phyloP scores from a whole-genome alignment of 2,888 invertebrate species.

The Junonia oenone region DNA sequence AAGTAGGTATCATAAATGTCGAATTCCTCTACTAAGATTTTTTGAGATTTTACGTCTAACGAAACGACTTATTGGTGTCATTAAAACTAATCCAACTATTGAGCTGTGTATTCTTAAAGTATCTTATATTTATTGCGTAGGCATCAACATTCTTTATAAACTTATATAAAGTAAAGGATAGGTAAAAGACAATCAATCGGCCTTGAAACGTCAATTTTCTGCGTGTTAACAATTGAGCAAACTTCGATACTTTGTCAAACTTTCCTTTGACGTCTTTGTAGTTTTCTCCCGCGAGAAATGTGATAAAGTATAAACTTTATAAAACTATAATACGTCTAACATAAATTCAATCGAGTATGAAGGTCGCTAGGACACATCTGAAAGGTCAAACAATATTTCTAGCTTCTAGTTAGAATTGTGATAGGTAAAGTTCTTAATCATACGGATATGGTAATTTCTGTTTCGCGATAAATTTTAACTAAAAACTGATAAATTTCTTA shows the following conservation, averaged over 20 bases:
- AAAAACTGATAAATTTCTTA: no score
- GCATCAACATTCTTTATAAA: no score
- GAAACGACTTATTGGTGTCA: no score
- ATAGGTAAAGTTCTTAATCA: background rate
- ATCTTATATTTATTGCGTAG: no score
- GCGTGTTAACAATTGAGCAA: constrained; percentile 14
- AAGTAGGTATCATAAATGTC: no score
- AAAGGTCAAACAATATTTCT: background rate
- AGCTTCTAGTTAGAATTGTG: background rate
- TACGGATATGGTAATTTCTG: background rate
- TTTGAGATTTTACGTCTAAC: no score
- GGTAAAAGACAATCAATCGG: background rate
- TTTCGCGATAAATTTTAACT: background rate
- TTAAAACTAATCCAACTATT: no score
- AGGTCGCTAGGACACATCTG: background rate
- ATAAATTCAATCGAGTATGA: background rate
- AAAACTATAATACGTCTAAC: constrained; percentile 7
- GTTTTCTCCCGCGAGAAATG: constrained; percentile 10
- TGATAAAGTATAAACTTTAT: constrained; percentile 9
- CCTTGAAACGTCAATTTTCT: constrained; percentile 4
- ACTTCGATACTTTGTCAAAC: constrained; percentile 4
- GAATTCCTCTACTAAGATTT: no score
- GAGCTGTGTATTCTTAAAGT: no score
- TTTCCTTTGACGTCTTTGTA: constrained; percentile 9
- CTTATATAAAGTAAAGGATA: no score